Evolutionary conservation across 1,140 invertebrate genomes (phyloP).

Genomic region (Drosophila parvula): DNA sequence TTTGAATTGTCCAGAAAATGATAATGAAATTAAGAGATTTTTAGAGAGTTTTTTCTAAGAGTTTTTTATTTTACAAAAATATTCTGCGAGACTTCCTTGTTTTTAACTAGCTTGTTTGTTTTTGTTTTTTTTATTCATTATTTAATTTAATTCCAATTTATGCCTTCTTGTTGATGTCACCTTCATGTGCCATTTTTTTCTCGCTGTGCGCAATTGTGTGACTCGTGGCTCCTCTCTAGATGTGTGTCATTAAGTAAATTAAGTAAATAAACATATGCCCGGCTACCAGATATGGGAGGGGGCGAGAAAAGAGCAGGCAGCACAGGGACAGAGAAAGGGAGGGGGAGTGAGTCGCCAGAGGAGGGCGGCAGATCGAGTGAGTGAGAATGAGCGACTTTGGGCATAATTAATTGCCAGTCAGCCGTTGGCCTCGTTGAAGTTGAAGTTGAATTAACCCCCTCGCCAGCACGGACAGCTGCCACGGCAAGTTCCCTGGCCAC

Average conservation of each 20-base stretch:
- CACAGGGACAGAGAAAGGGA: background rate
- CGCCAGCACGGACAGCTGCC: conserved; percentile 46
- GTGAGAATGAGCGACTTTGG: conserved; percentile 64
- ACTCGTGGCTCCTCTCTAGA: conserved; percentile 50
- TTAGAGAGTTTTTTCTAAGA: no score
- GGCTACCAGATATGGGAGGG: conserved; percentile 46
- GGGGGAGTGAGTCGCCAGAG: background rate
- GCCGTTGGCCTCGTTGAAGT: conserved; percentile 67
- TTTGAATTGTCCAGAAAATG: background rate
- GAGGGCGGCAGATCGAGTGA: conserved; percentile 9
- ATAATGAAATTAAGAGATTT: no score
- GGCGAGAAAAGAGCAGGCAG: conserved; percentile 4
- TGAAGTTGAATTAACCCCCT: conserved; percentile 52
- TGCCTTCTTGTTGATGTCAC: background rate
- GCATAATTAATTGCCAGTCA: conserved; percentile 82
- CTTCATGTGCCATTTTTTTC: background rate
- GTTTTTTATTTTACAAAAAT: background rate
- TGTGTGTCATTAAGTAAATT: conserved; percentile 83
- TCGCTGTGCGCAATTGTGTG: conserved; percentile 20
- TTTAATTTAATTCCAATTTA: background rate
- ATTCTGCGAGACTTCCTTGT: background rate
- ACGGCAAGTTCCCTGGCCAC: conserved; percentile 24
- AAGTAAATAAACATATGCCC: conserved; percentile 83
- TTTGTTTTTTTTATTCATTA: background rate
- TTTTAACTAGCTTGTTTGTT: background rate